These are phyloP conservation scores for Drosophila kuntzei DNA, from an alignment of 2,888 invertebrate genomes.

Conservation along the genomic window DNA sequence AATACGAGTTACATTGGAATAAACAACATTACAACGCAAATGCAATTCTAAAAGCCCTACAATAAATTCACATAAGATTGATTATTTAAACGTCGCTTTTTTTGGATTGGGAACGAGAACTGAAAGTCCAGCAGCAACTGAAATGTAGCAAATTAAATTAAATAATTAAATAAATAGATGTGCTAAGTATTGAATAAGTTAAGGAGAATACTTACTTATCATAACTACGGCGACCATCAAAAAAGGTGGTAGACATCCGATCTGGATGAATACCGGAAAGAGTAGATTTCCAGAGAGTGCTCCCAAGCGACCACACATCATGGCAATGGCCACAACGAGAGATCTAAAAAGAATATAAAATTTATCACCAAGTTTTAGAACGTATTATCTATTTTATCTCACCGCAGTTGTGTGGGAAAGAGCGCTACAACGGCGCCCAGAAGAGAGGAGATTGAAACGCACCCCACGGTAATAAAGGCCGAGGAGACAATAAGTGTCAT, in stretches of 20 bases:
- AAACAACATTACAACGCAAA: constrained; percentile 4
- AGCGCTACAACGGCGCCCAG: constrained; percentile 80
- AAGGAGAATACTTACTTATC: constrained; percentile 86
- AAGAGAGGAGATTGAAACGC: constrained; percentile 82
- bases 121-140: constrained; percentile 73
- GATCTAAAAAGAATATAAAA: constrained; percentile 22
- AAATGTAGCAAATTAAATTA: background rate
- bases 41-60: background rate
- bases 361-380: background rate
- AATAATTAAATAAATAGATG: background rate
- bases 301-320: constrained; percentile 90
- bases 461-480: constrained; percentile 85
- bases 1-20: background rate
- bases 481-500: constrained; percentile 87
- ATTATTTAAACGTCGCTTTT: constrained; percentile 61
- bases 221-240: constrained; percentile 88
- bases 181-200: no score
- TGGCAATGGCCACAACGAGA: constrained; percentile 89
- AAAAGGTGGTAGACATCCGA: constrained; percentile 91
- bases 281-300: constrained; percentile 90
- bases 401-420: constrained; percentile 84
- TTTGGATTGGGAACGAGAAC: constrained; percentile 68
- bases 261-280: constrained; percentile 89
- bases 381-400: constrained; percentile 11
- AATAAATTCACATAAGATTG: no score